A percentile compares a stretch with the other conserved stretches of the same genome.
Evolutionary conservation across 2,113 vertebrate genomes (phyloP).

Genomic region (Paedocypris sp.): DNA sequence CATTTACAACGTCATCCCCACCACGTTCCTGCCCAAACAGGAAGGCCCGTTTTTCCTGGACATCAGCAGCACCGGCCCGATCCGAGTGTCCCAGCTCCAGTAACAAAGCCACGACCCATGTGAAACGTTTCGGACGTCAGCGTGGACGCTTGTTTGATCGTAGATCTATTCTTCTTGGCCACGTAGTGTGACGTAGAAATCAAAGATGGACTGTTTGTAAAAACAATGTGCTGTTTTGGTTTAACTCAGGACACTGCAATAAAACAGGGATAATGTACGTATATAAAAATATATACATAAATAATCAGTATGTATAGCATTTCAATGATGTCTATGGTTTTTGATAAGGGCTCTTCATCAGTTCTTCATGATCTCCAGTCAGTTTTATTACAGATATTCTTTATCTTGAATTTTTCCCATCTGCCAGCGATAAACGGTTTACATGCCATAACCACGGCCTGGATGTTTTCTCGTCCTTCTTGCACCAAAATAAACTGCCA

Average conservation of each 20-base stretch:
- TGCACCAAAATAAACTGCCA: too few relatives aligned
- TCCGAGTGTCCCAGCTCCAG: constrained; percentile 84
- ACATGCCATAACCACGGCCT: neutral
- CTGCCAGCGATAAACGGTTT: neutral
- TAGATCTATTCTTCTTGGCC: neutral
- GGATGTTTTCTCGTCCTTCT: neutral
- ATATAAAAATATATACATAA: too few relatives aligned
- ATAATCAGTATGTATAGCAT: too few relatives aligned
- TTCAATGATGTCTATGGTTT: neutral
- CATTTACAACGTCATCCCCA: constrained; percentile 87
- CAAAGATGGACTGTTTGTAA: neutral
- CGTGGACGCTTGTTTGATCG: too few relatives aligned
- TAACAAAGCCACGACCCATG: constrained; percentile 49
- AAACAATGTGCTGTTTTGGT: constrained; percentile 1
- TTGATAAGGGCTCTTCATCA: constrained; percentile 2
- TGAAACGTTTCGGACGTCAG: too few relatives aligned
- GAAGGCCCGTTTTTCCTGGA: constrained; percentile 97
- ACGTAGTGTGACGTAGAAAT: neutral
- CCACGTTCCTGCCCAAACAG: constrained; percentile 92
- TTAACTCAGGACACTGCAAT: constrained; percentile 35
- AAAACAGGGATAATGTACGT: constrained; percentile 10
- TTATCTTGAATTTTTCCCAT: neutral
- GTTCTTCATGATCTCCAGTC: neutral
- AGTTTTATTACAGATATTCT: too few relatives aligned
- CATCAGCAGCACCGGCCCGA: constrained; percentile 68